These are phyloP conservation scores for Pygoscelis antarcticus DNA, from an alignment of 2,113 vertebrate genomes.

Conservation along the genomic window DNA sequence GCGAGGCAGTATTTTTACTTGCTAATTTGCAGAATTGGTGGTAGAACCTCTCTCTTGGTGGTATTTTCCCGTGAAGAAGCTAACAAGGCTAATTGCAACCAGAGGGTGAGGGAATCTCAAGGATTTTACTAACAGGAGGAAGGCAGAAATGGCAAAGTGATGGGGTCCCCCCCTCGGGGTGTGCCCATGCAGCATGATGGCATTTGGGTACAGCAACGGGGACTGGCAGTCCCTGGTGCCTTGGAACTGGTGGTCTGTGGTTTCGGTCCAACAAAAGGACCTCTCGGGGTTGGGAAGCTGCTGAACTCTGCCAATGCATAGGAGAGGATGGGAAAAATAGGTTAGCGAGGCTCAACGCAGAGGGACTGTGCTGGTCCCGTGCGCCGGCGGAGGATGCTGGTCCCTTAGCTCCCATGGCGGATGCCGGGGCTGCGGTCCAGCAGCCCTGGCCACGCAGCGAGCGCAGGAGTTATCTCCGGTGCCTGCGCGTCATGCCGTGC, in stretches of 20 bases:
- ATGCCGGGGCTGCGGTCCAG: accelerated
- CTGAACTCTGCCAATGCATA: background rate
- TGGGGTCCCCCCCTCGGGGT: accelerated
- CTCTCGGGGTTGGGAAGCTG: background rate
- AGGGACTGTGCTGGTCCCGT: accelerated
- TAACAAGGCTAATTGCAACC: background rate
- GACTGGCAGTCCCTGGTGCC: background rate
- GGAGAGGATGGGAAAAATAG: background rate
- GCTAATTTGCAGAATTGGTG: background rate
- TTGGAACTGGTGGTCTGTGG: background rate
- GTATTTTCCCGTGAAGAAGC: background rate
- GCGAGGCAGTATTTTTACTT: background rate
- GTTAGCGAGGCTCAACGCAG: background rate
- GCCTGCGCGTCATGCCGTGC: accelerated
- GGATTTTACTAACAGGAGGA: background rate
- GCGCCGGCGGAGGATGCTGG: accelerated
- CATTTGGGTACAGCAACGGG: background rate
- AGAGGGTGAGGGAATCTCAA: background rate
- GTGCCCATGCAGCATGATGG: accelerated
- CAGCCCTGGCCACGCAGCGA: accelerated
- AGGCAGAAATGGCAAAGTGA: background rate
- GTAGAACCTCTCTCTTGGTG: background rate
- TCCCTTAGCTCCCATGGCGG: accelerated
- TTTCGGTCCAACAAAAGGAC: background rate
- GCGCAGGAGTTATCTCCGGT: background rate